Base-by-base conservation (phyloP, 2,113 vertebrate genomes). In the Dromiciops gliroides region DNA sequence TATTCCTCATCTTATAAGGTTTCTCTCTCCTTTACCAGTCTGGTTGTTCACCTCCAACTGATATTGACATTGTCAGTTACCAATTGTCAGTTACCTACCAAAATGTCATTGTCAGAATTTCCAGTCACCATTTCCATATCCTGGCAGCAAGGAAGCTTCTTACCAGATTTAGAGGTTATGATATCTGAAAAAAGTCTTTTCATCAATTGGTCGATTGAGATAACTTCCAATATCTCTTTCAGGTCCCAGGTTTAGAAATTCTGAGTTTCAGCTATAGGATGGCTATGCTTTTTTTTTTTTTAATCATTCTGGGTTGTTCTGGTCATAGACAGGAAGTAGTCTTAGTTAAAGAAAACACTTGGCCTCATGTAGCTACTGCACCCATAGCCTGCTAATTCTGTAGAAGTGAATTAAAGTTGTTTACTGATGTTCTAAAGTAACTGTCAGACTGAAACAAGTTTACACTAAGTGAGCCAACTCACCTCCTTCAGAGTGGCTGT, bases 401-500 rank as follows among this genome's bases (percentile, higher is more conserved):
- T 97, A 93, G 93, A 97, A 95, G 96, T 96, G 94, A 98, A 95
- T 97, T 95, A 96, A 98, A 97, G 95, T 97, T 98, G 94, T 97
- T 98, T 98, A 97, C 97, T 89, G 26, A 97, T 96, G 95, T 97
- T 98, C 97, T 97, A 96, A 97, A 97, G 93, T 96, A 96, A 93
- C 97, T 97, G 83, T 97, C 96, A 94, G 93, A 92, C 88, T 96
- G 90, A 37, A 89, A 50, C 0, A 96, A 95, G 95, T 95, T 96
- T 50, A 2, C 96, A 94, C 67, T 91, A 89, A 95, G 94, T 51
- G 91, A 95, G 94, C 93, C 92, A 95, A 97, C 95, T 97, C 96
- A 96, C 96, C 92, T 97, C 95, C 98, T 97, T 97, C 0, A 2
- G 93, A 97, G 96, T 93, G 96, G 95, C 93, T 97, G 95, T 98